phyloP scores from a whole-genome alignment of 2,113 vertebrate genomes.

The Rhinolophus ferrumequinum region DNA sequence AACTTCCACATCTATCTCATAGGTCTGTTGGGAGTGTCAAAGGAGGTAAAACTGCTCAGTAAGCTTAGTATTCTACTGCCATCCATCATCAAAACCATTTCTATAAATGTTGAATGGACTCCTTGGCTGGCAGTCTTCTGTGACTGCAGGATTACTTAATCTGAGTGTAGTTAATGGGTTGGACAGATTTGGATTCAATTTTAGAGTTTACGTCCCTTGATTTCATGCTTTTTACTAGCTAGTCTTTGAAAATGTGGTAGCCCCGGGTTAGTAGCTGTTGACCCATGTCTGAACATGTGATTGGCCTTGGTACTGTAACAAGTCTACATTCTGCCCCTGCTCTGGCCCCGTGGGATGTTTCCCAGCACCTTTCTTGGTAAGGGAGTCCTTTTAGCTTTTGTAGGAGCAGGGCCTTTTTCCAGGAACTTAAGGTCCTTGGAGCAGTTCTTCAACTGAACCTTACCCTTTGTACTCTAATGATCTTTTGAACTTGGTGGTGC shows the following conservation, averaged over 20 bases:
- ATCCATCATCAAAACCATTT: background rate
- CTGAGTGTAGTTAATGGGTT: background rate
- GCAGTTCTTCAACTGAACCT: background rate
- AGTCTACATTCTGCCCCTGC: background rate
- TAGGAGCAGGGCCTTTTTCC: background rate
- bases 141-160: background rate
- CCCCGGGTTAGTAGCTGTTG: background rate
- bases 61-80: background rate
- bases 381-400: slow-evolving; percentile 21
- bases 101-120: background rate
- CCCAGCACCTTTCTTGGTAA: background rate
- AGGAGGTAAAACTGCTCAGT: background rate
- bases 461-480: background rate
- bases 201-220: background rate
- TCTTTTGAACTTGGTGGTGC: background rate
- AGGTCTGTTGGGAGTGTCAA: background rate
- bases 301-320: background rate
- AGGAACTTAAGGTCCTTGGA: background rate
- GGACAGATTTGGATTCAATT: background rate
- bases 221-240: background rate
- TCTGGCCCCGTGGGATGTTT: background rate
- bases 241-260: background rate
- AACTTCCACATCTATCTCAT: background rate
- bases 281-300: background rate
- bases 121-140: background rate